A percentile compares a stretch with the other conserved stretches of the same genome.
Evolutionary conservation across 1,140 invertebrate species (phyloP).

Genomic region (Drosophila persimilis): DNA sequence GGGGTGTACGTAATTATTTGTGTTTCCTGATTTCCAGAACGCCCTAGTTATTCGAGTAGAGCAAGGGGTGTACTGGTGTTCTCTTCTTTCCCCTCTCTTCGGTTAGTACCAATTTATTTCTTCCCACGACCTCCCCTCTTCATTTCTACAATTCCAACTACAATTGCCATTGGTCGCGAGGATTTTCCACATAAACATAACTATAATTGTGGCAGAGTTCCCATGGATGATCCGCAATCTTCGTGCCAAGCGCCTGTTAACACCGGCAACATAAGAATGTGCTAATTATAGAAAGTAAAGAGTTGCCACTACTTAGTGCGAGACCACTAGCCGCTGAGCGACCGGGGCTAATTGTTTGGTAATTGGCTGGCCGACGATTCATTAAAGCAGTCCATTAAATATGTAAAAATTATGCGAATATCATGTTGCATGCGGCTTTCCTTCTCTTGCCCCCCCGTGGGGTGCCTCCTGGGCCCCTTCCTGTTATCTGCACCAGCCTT

Average conservation of each 20-base stretch:
- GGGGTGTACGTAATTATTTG: no score
- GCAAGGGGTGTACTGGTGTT: neutral
- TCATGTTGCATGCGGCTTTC: conserved; percentile 34
- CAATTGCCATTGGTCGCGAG: conserved; percentile 6
- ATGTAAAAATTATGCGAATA: conserved; percentile 49
- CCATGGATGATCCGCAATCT: conserved; percentile 44
- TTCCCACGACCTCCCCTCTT: neutral
- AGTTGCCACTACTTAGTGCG: conserved; percentile 41
- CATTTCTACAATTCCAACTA: neutral
- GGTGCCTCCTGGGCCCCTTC: neutral
- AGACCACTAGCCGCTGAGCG: conserved; percentile 10
- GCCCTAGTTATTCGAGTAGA: no score
- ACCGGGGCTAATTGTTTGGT: conserved; percentile 60
- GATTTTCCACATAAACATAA: conserved; percentile 7
- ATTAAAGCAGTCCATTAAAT: conserved; percentile 50
- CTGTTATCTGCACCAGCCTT: conserved; percentile 17
- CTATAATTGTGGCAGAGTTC: conserved; percentile 12
- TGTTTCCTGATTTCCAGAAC: no score
- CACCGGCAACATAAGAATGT: conserved; percentile 60
- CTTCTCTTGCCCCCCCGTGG: conserved; percentile 14
- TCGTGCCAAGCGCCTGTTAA: conserved; percentile 54
- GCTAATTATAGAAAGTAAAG: conserved; percentile 59
- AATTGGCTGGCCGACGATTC: conserved; percentile 49
- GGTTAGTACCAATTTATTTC: no score
- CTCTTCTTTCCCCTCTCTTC: neutral